Conservation (phyloP, 2,113 vertebrate species). For the Bothrops jararaca region DNA sequence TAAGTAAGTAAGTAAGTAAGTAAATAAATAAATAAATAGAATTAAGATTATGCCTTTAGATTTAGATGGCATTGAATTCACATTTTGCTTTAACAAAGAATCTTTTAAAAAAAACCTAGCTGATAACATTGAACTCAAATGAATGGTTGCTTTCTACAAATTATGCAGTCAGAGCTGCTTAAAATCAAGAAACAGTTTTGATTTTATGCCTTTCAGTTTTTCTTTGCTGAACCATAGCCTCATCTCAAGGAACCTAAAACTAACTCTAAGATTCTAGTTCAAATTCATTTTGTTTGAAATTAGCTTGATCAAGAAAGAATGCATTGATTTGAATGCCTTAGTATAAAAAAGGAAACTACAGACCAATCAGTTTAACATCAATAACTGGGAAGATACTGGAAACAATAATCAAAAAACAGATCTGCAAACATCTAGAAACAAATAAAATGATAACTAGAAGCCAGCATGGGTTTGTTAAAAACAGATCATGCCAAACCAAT, state of each 20-base stretch:
- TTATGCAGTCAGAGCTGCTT: not conserved
- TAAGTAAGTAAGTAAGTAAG: no score
- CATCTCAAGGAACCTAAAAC: no score
- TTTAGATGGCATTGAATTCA: constrained; percentile 10
- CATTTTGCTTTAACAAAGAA: not conserved
- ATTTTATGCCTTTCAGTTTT: not conserved
- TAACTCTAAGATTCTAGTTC: no score
- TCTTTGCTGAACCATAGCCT: not conserved
- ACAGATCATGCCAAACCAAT: no score
- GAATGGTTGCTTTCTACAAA: not conserved
- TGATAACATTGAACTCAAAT: not conserved
- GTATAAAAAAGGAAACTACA: no score
- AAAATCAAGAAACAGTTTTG: not conserved
- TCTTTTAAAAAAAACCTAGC: not conserved
- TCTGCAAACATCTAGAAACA: no score
- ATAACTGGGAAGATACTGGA: no score
- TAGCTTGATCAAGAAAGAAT: not conserved
- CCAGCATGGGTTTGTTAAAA: no score
- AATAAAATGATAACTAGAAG: no score
- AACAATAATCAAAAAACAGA: no score
- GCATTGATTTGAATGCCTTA: not conserved
- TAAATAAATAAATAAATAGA: not conserved
- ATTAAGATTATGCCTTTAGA: not conserved
- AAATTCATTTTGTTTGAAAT: not conserved
- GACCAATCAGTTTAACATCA: no score